Conservation (phyloP, 2,113 vertebrate species). For the Canis aureus region DNA sequence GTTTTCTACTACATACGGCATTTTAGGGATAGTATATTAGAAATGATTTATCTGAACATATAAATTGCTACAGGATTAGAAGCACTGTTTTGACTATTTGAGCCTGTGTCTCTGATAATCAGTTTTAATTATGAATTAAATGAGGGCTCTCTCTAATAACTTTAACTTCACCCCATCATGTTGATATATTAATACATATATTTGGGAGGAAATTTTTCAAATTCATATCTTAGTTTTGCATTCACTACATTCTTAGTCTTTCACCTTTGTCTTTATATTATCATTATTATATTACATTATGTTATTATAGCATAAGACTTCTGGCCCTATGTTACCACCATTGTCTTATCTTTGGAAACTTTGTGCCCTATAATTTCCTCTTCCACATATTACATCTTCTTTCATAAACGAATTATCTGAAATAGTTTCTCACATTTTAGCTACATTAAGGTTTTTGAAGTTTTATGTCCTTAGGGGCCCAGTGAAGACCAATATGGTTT, state of each 20-base stretch:
- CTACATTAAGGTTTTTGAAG: neutral
- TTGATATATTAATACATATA: neutral
- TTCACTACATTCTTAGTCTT: neutral
- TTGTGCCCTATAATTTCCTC: neutral
- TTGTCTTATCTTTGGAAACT: neutral
- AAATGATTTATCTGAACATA: neutral
- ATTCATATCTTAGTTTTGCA: neutral
- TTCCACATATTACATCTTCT: neutral
- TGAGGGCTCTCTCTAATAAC: neutral
- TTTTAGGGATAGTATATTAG: neutral
- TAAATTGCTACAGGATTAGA: neutral
- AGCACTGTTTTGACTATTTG: neutral
- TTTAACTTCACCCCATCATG: neutral
- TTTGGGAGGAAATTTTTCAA: neutral
- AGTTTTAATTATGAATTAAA: neutral
- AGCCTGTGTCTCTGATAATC: neutral
- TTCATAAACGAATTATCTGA: neutral
- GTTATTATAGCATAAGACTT: neutral
- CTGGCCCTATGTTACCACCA: neutral
- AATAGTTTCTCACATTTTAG: neutral
- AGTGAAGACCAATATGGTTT: neutral
- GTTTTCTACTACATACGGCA: neutral
- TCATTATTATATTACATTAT: neutral
- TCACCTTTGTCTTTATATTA: neutral
- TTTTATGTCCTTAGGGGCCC: neutral